Percentiles rank a stretch among this genome's conserved stretches.
phyloP scores from a whole-genome alignment of 2,113 vertebrate species.

The Aspiorhynchus laticeps region DNA sequence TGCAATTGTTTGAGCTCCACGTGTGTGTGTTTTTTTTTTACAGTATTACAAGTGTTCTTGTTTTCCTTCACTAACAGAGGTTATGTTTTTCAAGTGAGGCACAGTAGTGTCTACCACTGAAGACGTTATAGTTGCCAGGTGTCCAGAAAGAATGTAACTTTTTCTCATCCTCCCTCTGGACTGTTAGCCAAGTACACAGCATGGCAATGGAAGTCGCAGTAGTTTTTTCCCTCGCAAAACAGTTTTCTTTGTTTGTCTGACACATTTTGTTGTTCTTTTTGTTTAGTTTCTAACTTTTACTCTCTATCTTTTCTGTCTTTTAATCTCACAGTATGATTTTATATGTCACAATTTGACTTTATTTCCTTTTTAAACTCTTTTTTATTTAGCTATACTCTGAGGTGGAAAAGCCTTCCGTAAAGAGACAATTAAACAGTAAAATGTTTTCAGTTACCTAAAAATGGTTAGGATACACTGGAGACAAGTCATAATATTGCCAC shows the following conservation, averaged over 20 bases:
- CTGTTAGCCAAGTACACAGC: background rate
- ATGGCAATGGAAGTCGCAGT: background rate
- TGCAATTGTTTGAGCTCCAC: background rate
- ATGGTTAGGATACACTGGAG: background rate
- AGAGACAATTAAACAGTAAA: background rate
- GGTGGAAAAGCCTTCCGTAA: background rate
- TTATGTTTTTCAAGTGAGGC: background rate
- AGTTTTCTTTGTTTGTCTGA: background rate
- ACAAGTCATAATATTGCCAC: background rate
- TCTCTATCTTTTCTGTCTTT: background rate
- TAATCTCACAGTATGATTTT: background rate
- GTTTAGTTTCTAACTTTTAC: background rate
- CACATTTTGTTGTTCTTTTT: background rate
- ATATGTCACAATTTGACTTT: background rate
- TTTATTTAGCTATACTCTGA: background rate
- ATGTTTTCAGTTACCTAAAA: background rate
- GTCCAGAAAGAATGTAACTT: slow-evolving; percentile 6
- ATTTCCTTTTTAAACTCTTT: background rate
- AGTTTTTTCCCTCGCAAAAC: background rate
- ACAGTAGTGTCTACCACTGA: background rate
- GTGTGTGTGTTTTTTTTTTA: background rate
- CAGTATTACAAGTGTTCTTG: background rate
- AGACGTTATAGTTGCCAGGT: slow-evolving; percentile 17
- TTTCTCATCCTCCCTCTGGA: background rate
- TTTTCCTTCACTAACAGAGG: background rate